Evolutionary conservation across 2,113 vertebrate genomes (phyloP).

Genomic region (Alectura lathami): DNA sequence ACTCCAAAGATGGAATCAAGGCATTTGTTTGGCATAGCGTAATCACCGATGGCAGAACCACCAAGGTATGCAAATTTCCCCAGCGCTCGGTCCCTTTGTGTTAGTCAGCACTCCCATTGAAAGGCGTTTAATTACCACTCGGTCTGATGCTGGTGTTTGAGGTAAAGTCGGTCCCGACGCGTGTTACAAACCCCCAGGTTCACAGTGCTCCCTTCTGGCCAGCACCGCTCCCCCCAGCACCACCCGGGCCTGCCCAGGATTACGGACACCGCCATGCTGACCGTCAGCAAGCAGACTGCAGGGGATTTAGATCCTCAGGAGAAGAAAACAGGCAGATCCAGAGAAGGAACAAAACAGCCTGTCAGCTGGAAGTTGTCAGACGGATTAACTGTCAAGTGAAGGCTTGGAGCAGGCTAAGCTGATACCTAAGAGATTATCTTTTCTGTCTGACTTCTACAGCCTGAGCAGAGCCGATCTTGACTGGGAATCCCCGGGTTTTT

Average conservation of each 20-base stretch:
- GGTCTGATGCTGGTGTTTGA: background rate
- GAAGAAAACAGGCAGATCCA: background rate
- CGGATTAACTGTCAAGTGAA: background rate
- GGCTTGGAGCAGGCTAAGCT: background rate
- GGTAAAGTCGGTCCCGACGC: background rate
- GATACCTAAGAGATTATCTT: background rate
- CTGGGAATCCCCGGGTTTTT: background rate
- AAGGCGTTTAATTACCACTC: background rate
- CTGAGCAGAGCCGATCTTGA: background rate
- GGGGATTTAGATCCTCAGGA: background rate
- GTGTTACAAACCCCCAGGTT: background rate
- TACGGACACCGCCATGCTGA: background rate
- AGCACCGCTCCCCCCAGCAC: background rate
- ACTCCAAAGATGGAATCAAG: background rate
- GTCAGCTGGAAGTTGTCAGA: background rate
- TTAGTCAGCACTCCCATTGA: background rate
- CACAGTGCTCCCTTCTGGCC: background rate
- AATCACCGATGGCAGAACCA: background rate
- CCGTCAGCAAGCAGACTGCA: background rate
- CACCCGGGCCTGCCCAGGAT: background rate
- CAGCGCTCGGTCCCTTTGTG: background rate
- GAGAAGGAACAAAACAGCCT: background rate
- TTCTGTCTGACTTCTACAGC: background rate
- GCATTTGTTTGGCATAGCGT: background rate
- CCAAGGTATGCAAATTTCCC: fast-evolving